Base-by-base conservation (phyloP, 2,888 invertebrate species). In the Lithophane semibrunnea region DNA sequence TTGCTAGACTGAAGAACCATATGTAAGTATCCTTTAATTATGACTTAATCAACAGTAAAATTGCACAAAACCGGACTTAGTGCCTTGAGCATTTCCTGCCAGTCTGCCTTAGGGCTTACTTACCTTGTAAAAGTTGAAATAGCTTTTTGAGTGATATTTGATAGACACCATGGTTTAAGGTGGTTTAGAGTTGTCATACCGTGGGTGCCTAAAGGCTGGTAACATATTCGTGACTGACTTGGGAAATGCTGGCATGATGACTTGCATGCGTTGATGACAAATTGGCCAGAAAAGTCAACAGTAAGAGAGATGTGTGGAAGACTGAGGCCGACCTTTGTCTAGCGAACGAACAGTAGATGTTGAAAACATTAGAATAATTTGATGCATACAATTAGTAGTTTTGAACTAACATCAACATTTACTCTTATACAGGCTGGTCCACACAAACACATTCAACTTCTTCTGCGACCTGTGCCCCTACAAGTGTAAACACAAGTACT, bases 391-490 rank as follows among this genome's bases (percentile, higher is more conserved):
- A 60, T 29, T 8, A 8, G 29, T 29, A 29, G 58, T 29, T 16
- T 60, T 24, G 24, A 18, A 37, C 29, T 18, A 60, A 60, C 8
- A 0, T 29, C 18, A 61, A 18, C 18, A 37, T 61, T 18, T 18
- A 61, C 37, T 61, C 9, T 61, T 37, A 16, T 16, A 61, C 61
- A 61, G 96, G 96, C 83, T 96, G 80, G 94, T 96, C 18, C 96
- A 96, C 86, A 95, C 96, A 29, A 93, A 96, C 90, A 96, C 96
- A 8, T 96, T 96, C 92, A 96, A 95, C 89, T 96, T 96, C 94
- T 96, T 95, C 92, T 96, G 96, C 80, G 96, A 96, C 88, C 91
- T 96, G 84, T 96, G 96, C 80, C 96, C 96, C 1, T 96, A 96
- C 92, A 96, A 95, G 86, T 95, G 95, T 88, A 96, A 96, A 89